Base-by-base conservation (phyloP, 23 tunicate species). In the Oikopleura dioica region DNA sequence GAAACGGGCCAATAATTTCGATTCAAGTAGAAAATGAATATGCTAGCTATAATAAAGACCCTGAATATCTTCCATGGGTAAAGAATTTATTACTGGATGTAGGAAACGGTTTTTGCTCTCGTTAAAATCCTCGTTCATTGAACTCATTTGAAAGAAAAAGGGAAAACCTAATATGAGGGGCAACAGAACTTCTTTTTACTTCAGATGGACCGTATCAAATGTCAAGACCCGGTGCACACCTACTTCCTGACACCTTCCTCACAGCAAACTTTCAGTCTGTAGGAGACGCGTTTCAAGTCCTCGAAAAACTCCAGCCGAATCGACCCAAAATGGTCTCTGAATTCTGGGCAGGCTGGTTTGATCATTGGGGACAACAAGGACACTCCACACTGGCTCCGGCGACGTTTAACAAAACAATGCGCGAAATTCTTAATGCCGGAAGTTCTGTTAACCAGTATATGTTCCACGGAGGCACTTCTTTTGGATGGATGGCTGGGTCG, bases 331-430 rank as follows among this genome's bases (percentile, higher is more conserved):
- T 94, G 86, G 95, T 80, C 35, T 81, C 80, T 95, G 99, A 83
- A 68, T 86, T 77, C 67, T 94, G 99, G 99, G 83, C 95, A 1
- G 99, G 99, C 21, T 94, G 99, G 99, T 94, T 94, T 81, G 88
- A 86, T 75, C 79, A 82, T 82, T 94, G 99, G 99, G 99, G 99
- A 1, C 81, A 68, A 33, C 72, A 69, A 16, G 82, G 33, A 2
- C 72, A 21, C 26, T 21, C 55, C 55, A 21, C 21, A 9, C 55
- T 21, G 21, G 21, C 55, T 9, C 55, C 55, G 9, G 9, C 55
- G 21, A 21, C 9, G 55, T 44, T 9, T 44, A 44, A 44, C 9
- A 9, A 44, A 44, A 44, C 55, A 44, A 9, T 44, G 16, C 9
- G 21, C 9, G 16, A 44, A 21, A 85, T 82, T 37, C 82, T 91